Evolutionary conservation across 2,797 vertebrate genomes (phyloP).

Genomic region (Fringilla coelebs): DNA sequence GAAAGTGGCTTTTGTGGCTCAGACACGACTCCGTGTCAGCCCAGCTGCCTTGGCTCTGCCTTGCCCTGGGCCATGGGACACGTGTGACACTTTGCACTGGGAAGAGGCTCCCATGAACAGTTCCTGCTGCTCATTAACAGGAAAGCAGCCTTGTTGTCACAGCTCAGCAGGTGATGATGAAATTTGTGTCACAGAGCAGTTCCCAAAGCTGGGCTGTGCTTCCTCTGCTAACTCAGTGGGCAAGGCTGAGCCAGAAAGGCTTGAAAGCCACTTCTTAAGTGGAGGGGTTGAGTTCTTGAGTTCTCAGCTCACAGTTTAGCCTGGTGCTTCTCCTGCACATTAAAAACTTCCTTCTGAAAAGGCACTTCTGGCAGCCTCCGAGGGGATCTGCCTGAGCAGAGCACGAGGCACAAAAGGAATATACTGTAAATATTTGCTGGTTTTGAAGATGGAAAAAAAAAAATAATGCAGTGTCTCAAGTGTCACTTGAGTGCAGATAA

Average conservation of each 20-base stretch:
- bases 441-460: not conserved
- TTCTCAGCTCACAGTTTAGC: not conserved
- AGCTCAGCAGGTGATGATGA: not conserved
- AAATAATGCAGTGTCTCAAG: not conserved
- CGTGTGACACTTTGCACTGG: not conserved
- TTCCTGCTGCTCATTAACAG: not conserved
- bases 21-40: not conserved
- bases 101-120: not conserved
- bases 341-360: not conserved
- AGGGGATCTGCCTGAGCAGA: not conserved
- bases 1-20: not conserved
- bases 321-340: not conserved
- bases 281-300: not conserved
- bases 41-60: not conserved
- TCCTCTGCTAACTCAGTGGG: not conserved
- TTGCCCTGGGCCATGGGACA: not conserved
- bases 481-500: not conserved
- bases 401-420: not conserved
- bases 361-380: not conserved
- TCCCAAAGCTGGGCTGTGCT: not conserved
- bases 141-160: not conserved
- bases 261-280: not conserved
- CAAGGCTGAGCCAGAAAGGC: not conserved
- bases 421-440: not conserved
- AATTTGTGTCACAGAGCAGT: fast-evolving